phyloP scores from a whole-genome alignment of 2,113 vertebrate genomes.

The Cebus imitator region DNA sequence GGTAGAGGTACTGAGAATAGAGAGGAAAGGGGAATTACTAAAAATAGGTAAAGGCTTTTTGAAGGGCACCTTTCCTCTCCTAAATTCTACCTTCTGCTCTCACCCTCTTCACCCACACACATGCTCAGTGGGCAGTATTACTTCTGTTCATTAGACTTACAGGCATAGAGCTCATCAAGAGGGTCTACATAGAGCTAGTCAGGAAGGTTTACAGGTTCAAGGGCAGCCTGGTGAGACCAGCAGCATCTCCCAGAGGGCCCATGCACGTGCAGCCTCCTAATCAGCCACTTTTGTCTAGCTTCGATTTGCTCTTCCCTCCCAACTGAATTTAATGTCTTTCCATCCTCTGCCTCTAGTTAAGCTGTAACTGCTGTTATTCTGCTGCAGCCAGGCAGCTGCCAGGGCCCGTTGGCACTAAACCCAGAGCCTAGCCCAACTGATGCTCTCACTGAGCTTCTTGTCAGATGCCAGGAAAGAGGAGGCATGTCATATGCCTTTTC shows the following conservation, averaged over 20 bases:
- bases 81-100: background rate
- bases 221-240: background rate
- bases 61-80: background rate
- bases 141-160: background rate
- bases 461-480: conserved; percentile 46
- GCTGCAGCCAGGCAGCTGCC: conserved; percentile 79
- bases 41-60: background rate
- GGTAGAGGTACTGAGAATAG: background rate
- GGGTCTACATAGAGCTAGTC: background rate
- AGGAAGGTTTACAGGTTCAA: background rate
- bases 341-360: conserved; percentile 75
- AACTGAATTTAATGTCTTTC: conserved; percentile 67
- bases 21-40: background rate
- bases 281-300: conserved; percentile 81
- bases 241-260: conserved; percentile 34
- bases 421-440: conserved; percentile 43
- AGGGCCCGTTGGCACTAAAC: conserved; percentile 77
- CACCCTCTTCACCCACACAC: too few relatives aligned
- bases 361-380: conserved; percentile 76
- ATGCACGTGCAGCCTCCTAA: conserved; percentile 74
- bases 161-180: background rate
- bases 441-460: conserved; percentile 20
- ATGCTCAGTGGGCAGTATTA: background rate
- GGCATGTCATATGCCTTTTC: background rate
- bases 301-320: conserved; percentile 67